A percentile compares a stretch with the other conserved stretches of the same genome.
phyloP scores from a whole-genome alignment of 1,140 invertebrate genomes.

The Drepana arcuata region DNA sequence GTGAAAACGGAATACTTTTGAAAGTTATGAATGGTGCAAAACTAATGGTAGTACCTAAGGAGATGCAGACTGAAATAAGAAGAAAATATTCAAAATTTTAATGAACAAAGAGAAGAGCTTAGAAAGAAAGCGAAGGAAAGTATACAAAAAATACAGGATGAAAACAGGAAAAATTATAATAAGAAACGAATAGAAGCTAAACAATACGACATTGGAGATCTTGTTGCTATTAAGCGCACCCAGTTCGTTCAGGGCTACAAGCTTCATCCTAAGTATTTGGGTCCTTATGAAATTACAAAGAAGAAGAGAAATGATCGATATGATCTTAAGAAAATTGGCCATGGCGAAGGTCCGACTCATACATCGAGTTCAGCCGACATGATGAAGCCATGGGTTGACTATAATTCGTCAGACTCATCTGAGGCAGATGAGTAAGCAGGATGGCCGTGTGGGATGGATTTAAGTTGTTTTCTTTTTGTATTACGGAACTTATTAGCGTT shows the following conservation, averaged over 20 bases:
- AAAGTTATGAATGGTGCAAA: no score
- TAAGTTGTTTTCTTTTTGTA: no score
- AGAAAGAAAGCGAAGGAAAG: slow-evolving; percentile 21
- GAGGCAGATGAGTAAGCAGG: no score
- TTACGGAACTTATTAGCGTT: no score
- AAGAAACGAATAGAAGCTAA: slow-evolving; percentile 21
- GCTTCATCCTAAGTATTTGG: slow-evolving; percentile 38
- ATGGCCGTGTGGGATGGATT: no score
- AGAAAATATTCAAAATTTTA: slow-evolving; percentile 19
- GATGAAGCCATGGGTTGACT: slow-evolving; percentile 19
- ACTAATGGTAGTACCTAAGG: no score
- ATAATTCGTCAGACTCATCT: no score
- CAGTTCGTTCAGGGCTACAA: slow-evolving; percentile 40
- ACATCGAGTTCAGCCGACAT: slow-evolving; percentile 10
- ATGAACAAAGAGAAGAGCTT: slow-evolving; percentile 15
- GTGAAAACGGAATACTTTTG: no score
- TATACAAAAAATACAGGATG: slow-evolving; percentile 36
- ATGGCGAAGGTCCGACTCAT: slow-evolving; percentile 8
- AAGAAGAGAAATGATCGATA: slow-evolving; percentile 23
- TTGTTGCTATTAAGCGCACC: slow-evolving; percentile 46
- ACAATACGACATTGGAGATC: slow-evolving; percentile 30
- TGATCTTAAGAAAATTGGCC: slow-evolving; percentile 9
- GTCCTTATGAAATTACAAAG: slow-evolving; percentile 34
- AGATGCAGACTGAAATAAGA: slow-evolving; percentile 34
- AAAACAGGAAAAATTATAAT: slow-evolving; percentile 34